A percentile compares a stretch with the other conserved stretches of the same genome.
phyloP scores from a whole-genome alignment of 53 echinoderm and acorn worm genomes.

The Paracentrotus lividus region DNA sequence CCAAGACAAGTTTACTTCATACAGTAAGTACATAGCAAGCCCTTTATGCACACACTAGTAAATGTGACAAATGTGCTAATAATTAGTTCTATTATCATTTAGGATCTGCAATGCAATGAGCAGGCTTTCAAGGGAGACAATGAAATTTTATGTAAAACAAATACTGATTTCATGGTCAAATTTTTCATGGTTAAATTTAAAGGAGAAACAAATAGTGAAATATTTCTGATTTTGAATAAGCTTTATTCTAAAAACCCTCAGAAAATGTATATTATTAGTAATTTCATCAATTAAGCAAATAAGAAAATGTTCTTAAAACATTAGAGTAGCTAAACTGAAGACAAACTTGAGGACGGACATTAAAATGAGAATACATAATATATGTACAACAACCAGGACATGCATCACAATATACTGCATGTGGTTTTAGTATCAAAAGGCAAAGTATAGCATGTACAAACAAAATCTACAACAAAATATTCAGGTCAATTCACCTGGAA shows the following conservation, averaged over 20 bases:
- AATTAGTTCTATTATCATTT: no score
- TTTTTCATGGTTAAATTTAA: no score
- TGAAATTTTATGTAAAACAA: no score
- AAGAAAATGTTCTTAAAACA: background rate
- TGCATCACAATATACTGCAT: background rate
- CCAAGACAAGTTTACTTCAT: background rate
- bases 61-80: background rate
- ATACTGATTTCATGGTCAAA: background rate
- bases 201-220: no score
- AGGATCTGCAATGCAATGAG: no score
- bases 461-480: background rate
- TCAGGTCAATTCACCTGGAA: background rate
- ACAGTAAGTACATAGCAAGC: background rate
- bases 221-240: background rate
- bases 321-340: background rate
- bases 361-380: background rate
- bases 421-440: background rate
- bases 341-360: background rate
- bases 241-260: background rate
- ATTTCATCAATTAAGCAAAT: background rate
- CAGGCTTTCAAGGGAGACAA: no score
- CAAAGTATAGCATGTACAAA: background rate
- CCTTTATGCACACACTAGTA: no score
- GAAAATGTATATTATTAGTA: background rate
- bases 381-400: background rate